Base-by-base conservation (phyloP, 2,113 vertebrate genomes). In the Arvicanthis niloticus region DNA sequence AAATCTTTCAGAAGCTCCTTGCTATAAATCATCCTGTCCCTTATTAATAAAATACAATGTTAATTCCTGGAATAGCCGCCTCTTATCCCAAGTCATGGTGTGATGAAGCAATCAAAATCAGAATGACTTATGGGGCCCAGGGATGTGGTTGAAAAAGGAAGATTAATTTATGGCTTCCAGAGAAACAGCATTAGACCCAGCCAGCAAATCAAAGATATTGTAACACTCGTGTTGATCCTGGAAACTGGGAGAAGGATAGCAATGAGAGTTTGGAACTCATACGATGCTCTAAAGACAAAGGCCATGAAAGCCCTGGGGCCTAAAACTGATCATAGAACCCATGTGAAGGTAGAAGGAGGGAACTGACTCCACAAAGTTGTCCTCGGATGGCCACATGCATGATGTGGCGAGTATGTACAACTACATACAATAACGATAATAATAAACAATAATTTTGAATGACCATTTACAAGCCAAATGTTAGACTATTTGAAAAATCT, bases 1-100 rank as follows among this genome's bases (percentile, higher is more conserved):
- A 97, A 98, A 96, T 97, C 97, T 96, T 94, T 60, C 93, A 48
- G 84, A 95, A 81, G 67, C 97, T 97, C 90, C 37, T 86, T 89
- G 97, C 76, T 92, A 94, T 97, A 97, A 97, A 96, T 95, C 94
- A 72, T 48, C 31, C 92, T 45, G 21, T 75, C 85, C 92, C 91
- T 96, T 96, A 97, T 98, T 98, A 98, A 98, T 98, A 98, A 98
- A 98, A 97, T 97, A 97, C 97, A 96, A 97, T 58, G 91, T 96
- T 94, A 97, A 96, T 98, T 97, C 96, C 60, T 94, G 97, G 97
- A 98, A 98, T 97, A 97, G 97, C 95, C 84, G 97, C 68, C 97
- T 98, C 90, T 97, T 98, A 97, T 91, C 96, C 98, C 95, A 97
- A 97, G 97, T 94, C 97, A 97, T 76, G 17, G 95, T 87, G 94